A percentile compares a stretch with the other conserved stretches of the same genome.
Conservation (phyloP, 1,140 invertebrate species). For the Neuroterus valhalla region DNA sequence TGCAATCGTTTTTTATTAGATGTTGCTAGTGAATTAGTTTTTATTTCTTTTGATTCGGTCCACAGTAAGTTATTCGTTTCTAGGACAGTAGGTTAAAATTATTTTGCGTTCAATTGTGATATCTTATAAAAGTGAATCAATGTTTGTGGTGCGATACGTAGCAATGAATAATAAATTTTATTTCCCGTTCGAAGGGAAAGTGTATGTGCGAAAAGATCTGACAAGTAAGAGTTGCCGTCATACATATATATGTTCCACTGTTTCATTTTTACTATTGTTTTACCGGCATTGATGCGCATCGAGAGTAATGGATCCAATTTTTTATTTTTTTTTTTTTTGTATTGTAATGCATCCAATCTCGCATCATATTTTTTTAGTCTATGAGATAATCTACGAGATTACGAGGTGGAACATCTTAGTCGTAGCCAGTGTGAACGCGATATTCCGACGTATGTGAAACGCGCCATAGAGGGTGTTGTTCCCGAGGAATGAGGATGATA, state of each 20-base stretch:
- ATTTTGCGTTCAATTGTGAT: slow-evolving; percentile 24
- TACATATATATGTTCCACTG: neutral
- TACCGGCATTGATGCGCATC: slow-evolving; percentile 5
- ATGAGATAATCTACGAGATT: too few relatives aligned
- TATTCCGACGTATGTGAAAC: neutral
- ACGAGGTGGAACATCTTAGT: slow-evolving; percentile 4
- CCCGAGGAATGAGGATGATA: slow-evolving; percentile 22
- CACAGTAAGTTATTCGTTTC: neutral
- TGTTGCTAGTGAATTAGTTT: slow-evolving; percentile 22
- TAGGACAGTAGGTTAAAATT: neutral
- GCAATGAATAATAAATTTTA: neutral
- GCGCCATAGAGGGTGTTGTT: neutral
- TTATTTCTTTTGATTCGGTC: slow-evolving; percentile 2
- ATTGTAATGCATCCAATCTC: neutral
- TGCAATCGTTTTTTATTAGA: slow-evolving; percentile 17
- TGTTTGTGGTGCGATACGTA: neutral
- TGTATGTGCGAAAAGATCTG: slow-evolving; percentile 10
- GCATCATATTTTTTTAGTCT: neutral
- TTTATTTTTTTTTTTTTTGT: neutral
- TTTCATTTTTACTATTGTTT: neutral
- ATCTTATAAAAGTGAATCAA: slow-evolving; percentile 18
- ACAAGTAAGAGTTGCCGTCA: neutral
- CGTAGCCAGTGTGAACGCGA: slow-evolving; percentile 15
- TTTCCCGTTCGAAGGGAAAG: neutral
- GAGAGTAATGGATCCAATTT: slow-evolving; percentile 6